These are phyloP conservation scores for Pomatostomus ruficeps DNA, from an alignment of 2,113 vertebrate genomes.

Conservation along the genomic window DNA sequence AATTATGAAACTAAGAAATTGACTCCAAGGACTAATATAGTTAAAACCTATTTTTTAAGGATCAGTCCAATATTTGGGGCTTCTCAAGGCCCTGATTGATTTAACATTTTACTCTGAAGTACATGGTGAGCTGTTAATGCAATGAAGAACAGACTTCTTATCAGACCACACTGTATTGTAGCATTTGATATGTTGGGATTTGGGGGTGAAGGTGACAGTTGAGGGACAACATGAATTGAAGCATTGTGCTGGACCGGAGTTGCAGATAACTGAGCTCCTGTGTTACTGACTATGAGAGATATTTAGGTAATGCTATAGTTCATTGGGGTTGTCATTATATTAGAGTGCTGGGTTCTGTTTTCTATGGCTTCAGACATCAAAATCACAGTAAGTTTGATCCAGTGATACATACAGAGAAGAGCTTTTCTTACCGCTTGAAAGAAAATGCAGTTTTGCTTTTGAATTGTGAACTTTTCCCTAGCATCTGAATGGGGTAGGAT, in stretches of 20 bases:
- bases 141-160: neutral
- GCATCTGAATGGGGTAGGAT: neutral
- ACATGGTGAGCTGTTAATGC: neutral
- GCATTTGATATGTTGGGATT: neutral
- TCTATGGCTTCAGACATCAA: neutral
- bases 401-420: neutral
- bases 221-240: neutral
- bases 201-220: neutral
- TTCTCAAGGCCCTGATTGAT: neutral
- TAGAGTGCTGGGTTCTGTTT: neutral
- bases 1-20: neutral
- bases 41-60: neutral
- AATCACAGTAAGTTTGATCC: neutral
- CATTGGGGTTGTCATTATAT: neutral
- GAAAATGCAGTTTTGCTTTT: neutral
- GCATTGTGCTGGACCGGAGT: rapidly evolving
- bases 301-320: neutral
- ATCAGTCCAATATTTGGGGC: neutral
- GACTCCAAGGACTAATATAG: neutral
- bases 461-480: neutral
- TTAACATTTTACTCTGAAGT: neutral
- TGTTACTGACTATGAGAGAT: neutral
- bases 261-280: neutral
- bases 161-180: neutral
- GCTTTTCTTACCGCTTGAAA: neutral